Evolutionary conservation across 2,113 vertebrate genomes (phyloP).

Genomic region (Leucopsar rothschildi): DNA sequence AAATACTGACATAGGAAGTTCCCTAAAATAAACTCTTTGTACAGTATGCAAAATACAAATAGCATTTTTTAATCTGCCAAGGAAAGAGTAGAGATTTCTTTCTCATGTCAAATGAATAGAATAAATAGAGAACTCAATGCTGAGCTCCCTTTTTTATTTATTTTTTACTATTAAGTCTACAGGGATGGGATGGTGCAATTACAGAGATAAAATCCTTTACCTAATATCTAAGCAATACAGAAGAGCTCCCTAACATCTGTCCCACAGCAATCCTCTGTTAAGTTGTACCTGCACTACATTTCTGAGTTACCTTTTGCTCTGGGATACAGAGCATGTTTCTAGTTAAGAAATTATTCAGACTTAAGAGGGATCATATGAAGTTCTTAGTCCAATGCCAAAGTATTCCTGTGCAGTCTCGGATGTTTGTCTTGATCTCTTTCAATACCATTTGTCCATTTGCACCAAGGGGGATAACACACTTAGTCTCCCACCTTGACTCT

Average conservation of each 20-base stretch:
- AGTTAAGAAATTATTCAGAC: neutral
- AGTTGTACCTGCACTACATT: neutral
- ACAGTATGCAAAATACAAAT: neutral
- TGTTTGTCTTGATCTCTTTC: neutral
- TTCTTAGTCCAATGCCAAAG: neutral
- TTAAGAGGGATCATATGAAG: neutral
- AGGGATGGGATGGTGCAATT: neutral
- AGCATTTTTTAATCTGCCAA: neutral
- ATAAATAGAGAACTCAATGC: neutral
- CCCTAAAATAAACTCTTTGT: neutral
- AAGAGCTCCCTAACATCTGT: neutral
- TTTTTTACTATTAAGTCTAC: neutral
- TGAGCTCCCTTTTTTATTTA: neutral
- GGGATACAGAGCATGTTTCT: neutral
- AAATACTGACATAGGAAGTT: neutral
- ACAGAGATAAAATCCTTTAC: neutral
- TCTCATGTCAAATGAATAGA: neutral
- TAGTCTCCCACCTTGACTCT: neutral
- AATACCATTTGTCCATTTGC: neutral
- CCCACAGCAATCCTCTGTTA: neutral
- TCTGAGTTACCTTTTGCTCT: neutral
- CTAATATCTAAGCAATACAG: neutral
- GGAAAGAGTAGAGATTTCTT: neutral
- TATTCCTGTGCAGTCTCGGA: neutral
- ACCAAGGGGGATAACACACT: neutral